Evolutionary conservation across 1,140 invertebrate genomes (phyloP).

Genomic region (Caerostris extrusa): DNA sequence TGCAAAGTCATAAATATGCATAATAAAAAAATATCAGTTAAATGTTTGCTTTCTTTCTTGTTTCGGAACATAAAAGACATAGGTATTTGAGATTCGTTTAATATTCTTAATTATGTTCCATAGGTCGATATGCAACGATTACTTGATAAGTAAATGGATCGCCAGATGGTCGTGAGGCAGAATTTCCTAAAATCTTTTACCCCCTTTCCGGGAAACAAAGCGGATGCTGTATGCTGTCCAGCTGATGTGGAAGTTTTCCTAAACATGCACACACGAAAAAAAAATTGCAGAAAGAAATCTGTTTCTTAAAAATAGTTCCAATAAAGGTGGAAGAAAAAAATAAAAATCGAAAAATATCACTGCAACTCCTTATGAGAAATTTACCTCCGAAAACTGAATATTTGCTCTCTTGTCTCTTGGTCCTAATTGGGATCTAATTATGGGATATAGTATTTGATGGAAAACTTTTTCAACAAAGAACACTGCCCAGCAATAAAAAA

Average conservation of each 20-base stretch:
- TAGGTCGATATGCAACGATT: constrained; percentile 16
- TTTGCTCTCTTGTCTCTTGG: constrained; percentile 25
- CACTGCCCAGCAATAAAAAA: constrained; percentile 49
- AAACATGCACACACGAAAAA: neutral
- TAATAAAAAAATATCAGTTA: too few relatives aligned
- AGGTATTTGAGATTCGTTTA: neutral
- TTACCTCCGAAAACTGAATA: constrained; percentile 41
- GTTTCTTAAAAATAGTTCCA: constrained; percentile 15
- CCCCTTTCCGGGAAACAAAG: neutral
- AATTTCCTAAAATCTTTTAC: neutral
- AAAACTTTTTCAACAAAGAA: constrained; percentile 44
- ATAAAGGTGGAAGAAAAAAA: neutral
- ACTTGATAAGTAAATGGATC: constrained; percentile 30
- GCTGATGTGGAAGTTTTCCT: constrained; percentile 48
- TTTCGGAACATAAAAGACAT: neutral
- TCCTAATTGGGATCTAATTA: constrained; percentile 72
- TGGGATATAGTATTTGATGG: constrained; percentile 52
- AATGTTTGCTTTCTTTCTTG: neutral
- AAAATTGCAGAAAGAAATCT: neutral
- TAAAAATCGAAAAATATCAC: neutral
- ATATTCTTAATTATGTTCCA: constrained; percentile 28
- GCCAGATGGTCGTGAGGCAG: constrained; percentile 46
- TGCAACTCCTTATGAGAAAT: constrained; percentile 61
- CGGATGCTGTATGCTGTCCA: neutral
- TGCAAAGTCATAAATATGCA: too few relatives aligned